These are phyloP conservation scores for Agrochola lota DNA, from an alignment of 2,888 invertebrate genomes.

Conservation along the genomic window DNA sequence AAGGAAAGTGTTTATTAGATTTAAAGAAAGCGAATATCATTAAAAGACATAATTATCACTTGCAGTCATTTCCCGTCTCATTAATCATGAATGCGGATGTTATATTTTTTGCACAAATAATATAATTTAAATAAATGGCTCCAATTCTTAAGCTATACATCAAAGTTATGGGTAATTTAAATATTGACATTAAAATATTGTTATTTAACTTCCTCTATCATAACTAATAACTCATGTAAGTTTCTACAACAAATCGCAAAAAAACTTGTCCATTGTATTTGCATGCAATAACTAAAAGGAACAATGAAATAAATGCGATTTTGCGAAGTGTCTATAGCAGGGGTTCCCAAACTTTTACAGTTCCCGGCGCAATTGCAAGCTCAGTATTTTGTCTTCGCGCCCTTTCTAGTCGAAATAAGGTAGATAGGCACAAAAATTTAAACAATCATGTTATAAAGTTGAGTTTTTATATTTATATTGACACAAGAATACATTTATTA, in stretches of 20 bases:
- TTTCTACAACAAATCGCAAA: conserved; percentile 7
- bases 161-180: conserved; percentile 36
- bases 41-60: conserved; percentile 47
- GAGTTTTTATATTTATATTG: too few relatives aligned
- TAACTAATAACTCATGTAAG: neutral
- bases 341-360: too few relatives aligned
- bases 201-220: conserved; percentile 27
- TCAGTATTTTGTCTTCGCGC: too few relatives aligned
- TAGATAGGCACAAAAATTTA: too few relatives aligned
- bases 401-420: too few relatives aligned
- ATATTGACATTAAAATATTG: conserved; percentile 43
- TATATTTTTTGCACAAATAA: conserved; percentile 35
- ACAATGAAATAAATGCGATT: neutral
- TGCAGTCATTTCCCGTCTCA: conserved; percentile 28
- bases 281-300: neutral
- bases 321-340: neutral
- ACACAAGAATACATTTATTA: too few relatives aligned
- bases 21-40: conserved; percentile 35
- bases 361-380: too few relatives aligned
- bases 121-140: conserved; percentile 49
- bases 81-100: conserved; percentile 51
- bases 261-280: conserved; percentile 9
- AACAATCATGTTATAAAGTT: too few relatives aligned
- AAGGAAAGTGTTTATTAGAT: conserved; percentile 12
- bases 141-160: conserved; percentile 41